Percentiles rank a stretch among this genome's conserved stretches.
phyloP scores from a whole-genome alignment of 2,888 invertebrate genomes.

The Drosophila meridiana region DNA sequence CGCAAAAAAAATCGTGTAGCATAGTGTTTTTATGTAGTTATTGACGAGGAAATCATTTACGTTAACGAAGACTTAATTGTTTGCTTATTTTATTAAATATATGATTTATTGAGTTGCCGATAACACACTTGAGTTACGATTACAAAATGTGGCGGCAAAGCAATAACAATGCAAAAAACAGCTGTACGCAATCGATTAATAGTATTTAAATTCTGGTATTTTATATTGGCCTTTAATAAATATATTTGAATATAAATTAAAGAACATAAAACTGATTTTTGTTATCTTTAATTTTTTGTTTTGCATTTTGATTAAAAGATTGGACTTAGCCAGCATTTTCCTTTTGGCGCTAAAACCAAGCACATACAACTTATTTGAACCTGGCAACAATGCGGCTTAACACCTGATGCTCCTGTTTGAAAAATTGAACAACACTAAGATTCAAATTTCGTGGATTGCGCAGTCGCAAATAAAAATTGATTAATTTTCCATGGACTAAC shows the following conservation, averaged over 20 bases:
- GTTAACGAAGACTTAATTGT: rapidly evolving
- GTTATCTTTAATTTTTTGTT: neutral
- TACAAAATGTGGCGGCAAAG: neutral
- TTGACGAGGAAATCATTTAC: neutral
- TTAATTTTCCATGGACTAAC: slow-evolving; percentile 31
- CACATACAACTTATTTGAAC: neutral
- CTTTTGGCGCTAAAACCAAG: neutral
- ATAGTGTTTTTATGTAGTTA: neutral
- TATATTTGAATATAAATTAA: neutral
- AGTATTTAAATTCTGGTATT: neutral
- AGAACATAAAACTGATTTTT: neutral
- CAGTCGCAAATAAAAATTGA: slow-evolving; percentile 54
- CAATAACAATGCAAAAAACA: slow-evolving; percentile 1
- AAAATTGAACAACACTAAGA: neutral
- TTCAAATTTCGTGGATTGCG: slow-evolving; percentile 25
- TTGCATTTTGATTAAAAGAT: neutral
- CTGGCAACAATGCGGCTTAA: neutral
- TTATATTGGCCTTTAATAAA: neutral
- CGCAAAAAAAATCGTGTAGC: no score
- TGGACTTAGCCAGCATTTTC: neutral
- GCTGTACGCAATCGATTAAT: neutral
- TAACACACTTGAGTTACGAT: neutral
- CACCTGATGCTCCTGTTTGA: slow-evolving; percentile 25
- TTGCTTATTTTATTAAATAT: neutral
- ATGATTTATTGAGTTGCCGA: neutral